Evolutionary conservation across 2,888 invertebrate species (phyloP).

Genomic region (Zeuzera pyrina): DNA sequence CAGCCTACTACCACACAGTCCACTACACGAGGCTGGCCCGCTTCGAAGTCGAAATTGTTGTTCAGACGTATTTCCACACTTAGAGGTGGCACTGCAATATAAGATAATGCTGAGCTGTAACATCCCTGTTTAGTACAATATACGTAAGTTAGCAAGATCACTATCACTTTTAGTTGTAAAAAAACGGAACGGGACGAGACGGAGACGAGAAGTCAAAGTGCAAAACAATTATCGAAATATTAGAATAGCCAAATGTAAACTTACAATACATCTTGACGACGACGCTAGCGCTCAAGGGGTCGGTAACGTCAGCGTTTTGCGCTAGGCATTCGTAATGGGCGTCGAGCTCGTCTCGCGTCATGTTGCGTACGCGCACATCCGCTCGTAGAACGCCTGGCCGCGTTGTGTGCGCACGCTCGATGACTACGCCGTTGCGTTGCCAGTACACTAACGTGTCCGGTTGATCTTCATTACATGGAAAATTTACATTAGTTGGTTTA

Average conservation of each 20-base stretch:
- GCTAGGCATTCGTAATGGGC: conserved; percentile 48
- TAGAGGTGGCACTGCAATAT: conserved; percentile 40
- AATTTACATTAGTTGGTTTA: too few relatives aligned
- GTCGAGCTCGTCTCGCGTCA: conserved; percentile 37
- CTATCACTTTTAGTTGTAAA: too few relatives aligned
- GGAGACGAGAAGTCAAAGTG: too few relatives aligned
- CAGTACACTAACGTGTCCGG: conserved; percentile 41
- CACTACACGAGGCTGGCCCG: conserved; percentile 48
- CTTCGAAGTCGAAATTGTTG: conserved; percentile 51
- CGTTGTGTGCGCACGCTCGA: conserved; percentile 25
- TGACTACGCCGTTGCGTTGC: conserved; percentile 38
- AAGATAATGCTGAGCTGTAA: too few relatives aligned
- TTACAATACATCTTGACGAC: conserved; percentile 48
- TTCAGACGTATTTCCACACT: conserved; percentile 51
- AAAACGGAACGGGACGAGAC: too few relatives aligned
- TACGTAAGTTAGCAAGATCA: too few relatives aligned
- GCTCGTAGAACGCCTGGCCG: conserved; percentile 29
- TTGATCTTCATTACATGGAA: conserved; percentile 21
- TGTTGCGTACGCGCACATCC: conserved; percentile 27
- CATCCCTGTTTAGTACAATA: too few relatives aligned
- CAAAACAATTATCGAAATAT: too few relatives aligned
- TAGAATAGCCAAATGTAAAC: too few relatives aligned
- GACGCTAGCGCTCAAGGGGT: conserved; percentile 34
- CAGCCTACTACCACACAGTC: conserved; percentile 59
- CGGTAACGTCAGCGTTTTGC: conserved; percentile 49